Conservation (phyloP, 1,140 invertebrate genomes). For the Leucophenga varia region DNA sequence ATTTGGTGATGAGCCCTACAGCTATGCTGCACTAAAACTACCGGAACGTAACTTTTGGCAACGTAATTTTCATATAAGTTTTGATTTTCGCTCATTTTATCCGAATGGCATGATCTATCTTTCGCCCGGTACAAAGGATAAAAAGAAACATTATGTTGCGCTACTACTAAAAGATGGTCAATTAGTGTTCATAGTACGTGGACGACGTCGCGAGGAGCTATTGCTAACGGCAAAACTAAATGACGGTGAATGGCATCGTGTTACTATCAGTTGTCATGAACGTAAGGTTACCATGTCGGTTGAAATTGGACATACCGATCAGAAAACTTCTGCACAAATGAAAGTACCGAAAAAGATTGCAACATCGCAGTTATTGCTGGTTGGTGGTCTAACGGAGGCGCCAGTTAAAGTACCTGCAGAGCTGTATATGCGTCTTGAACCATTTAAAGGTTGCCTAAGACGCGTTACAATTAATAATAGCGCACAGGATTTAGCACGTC, state of each 20-base stretch:
- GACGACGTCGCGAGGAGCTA: slow-evolving; percentile 66
- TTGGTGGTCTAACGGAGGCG: slow-evolving; percentile 74
- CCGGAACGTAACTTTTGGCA: slow-evolving; percentile 66
- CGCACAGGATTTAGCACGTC: slow-evolving; percentile 72
- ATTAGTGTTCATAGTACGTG: slow-evolving; percentile 68
- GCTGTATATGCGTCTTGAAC: slow-evolving; percentile 66
- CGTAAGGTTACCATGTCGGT: slow-evolving; percentile 69
- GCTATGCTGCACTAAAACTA: slow-evolving; percentile 71
- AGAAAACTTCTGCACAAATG: slow-evolving; percentile 58
- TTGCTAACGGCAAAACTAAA: slow-evolving; percentile 66
- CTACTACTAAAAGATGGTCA: slow-evolving; percentile 72
- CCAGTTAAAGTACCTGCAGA: slow-evolving; percentile 55
- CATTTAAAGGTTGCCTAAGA: slow-evolving; percentile 81
- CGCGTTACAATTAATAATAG: slow-evolving; percentile 74
- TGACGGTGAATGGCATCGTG: slow-evolving; percentile 83
- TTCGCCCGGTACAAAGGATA: slow-evolving; percentile 67
- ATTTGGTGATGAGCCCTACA: slow-evolving; percentile 78
- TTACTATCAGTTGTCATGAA: slow-evolving; percentile 65
- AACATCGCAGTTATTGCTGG: slow-evolving; percentile 71
- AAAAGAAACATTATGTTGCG: slow-evolving; percentile 71
- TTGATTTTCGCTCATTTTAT: slow-evolving; percentile 85
- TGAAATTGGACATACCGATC: slow-evolving; percentile 66
- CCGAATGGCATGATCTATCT: slow-evolving; percentile 79
- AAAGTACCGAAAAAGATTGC: slow-evolving; percentile 70
- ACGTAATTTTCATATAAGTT: slow-evolving; percentile 72